Conservation (phyloP, 2,888 invertebrate genomes). For the Drosophila mimetica region DNA sequence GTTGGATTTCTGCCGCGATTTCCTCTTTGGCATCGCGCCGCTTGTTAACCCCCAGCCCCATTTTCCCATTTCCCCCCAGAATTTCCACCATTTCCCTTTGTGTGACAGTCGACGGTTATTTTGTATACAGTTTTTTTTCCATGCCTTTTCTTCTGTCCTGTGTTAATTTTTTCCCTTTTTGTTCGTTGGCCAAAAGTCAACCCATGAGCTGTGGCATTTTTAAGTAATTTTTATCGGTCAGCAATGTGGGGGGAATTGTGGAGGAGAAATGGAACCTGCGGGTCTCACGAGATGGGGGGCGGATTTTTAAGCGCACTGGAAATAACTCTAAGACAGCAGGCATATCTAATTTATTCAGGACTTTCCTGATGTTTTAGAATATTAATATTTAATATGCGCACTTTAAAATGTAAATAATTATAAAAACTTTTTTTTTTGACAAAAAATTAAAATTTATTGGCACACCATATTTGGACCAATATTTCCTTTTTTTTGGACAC, state of each 20-base stretch:
- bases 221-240: constrained; percentile 82
- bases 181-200: constrained; percentile 82
- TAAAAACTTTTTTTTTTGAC: too few relatives aligned
- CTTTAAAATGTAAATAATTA: too few relatives aligned
- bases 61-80: constrained; percentile 15
- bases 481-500: too few relatives aligned
- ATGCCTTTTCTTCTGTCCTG: constrained; percentile 20
- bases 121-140: constrained; percentile 31
- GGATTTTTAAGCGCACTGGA: constrained; percentile 2
- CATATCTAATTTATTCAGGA: not conserved
- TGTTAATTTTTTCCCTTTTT: constrained; percentile 22
- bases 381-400: too few relatives aligned
- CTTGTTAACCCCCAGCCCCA: constrained; percentile 10
- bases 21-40: constrained; percentile 61
- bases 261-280: constrained; percentile 2
- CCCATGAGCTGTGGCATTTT: constrained; percentile 83
- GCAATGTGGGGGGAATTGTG: constrained; percentile 37
- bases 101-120: constrained; percentile 44
- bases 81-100: constrained; percentile 38
- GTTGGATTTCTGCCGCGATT: constrained; percentile 78
- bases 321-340: not conserved
- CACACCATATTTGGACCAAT: too few relatives aligned
- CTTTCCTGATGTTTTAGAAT: too few relatives aligned
- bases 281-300: not conserved
- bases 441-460: too few relatives aligned